Conservation (phyloP, 2,113 vertebrate genomes). For the Piaya cayana region DNA sequence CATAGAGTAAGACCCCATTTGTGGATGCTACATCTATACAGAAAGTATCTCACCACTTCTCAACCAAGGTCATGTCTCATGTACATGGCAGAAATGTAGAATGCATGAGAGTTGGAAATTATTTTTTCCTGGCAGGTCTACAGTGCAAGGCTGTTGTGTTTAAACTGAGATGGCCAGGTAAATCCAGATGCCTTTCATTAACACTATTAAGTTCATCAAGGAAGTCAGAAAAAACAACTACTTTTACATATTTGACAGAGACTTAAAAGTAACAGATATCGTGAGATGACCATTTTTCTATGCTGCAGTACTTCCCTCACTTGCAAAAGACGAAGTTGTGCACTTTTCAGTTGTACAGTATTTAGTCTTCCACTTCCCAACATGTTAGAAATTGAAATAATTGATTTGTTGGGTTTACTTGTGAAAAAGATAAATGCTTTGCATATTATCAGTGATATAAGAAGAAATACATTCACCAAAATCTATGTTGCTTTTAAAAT, state of each 20-base stretch:
- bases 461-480: neutral
- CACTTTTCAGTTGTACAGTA: accelerated
- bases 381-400: neutral
- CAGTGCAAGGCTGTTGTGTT: neutral
- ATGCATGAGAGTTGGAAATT: neutral
- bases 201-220: neutral
- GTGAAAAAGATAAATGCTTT: neutral
- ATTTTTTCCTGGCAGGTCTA: neutral
- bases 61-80: constrained; percentile 36
- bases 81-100: neutral
- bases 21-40: constrained; percentile 23
- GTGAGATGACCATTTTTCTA: neutral
- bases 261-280: neutral
- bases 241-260: neutral
- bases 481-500: neutral
- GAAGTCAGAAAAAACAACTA: neutral
- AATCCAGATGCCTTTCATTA: neutral
- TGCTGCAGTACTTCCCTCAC: neutral
- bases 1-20: constrained; percentile 55
- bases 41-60: constrained; percentile 29
- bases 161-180: neutral
- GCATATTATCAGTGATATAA: neutral
- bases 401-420: neutral
- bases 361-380: neutral
- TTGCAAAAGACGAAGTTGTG: neutral